phyloP scores from a whole-genome alignment of 64 coral and sea anemone genomes.

The Pachyseris speciosa region DNA sequence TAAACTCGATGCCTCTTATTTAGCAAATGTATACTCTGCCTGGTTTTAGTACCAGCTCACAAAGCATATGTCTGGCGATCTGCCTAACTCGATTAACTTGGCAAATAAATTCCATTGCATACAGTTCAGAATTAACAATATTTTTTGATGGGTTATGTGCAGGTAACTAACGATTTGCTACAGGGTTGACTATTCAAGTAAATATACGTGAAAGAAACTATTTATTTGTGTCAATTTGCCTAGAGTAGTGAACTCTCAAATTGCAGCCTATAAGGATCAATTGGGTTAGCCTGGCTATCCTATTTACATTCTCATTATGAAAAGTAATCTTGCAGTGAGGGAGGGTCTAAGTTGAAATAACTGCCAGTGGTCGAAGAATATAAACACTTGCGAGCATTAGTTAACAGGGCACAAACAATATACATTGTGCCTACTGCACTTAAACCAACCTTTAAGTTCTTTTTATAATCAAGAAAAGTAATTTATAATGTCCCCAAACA shows the following conservation, averaged over 20 bases:
- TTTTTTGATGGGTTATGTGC: too few relatives aligned
- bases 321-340: conserved; percentile 17
- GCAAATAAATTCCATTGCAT: too few relatives aligned
- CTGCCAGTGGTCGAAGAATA: conserved; percentile 1
- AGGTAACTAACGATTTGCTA: too few relatives aligned
- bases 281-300: too few relatives aligned
- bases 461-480: conserved; percentile 29
- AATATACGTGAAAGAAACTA: too few relatives aligned
- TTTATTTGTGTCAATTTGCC: too few relatives aligned
- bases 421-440: not conserved
- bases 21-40: not conserved
- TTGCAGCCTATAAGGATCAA: too few relatives aligned
- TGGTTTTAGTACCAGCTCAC: not conserved
- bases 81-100: too few relatives aligned
- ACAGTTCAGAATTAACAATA: too few relatives aligned
- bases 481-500: conserved; percentile 17
- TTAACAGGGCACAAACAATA: not conserved
- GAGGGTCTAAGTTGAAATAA: conserved; percentile 17
- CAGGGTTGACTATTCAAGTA: too few relatives aligned
- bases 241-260: too few relatives aligned
- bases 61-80: too few relatives aligned
- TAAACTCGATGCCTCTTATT: conserved; percentile 3
- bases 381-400: conserved; percentile 22
- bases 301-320: not conserved
- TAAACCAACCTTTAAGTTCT: conserved; percentile 1